Evolutionary conservation across 2,113 vertebrate genomes (phyloP).

Genomic region (Toxotes chatareus): DNA sequence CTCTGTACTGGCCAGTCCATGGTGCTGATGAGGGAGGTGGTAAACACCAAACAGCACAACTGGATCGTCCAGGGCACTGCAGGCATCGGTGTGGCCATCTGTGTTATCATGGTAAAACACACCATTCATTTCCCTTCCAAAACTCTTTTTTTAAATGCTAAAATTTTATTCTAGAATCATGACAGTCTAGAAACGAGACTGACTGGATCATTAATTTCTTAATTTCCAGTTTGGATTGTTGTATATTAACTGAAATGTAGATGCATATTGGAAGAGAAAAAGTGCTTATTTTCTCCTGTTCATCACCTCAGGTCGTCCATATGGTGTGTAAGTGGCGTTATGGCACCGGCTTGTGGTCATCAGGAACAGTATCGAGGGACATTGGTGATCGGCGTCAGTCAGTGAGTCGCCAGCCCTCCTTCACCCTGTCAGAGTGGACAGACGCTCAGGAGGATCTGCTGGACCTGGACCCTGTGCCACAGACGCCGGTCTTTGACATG

Average conservation of each 20-base stretch:
- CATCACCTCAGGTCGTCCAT: slow-evolving; percentile 84
- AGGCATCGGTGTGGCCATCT: slow-evolving; percentile 71
- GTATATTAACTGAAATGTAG: neutral
- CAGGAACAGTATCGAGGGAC: slow-evolving; percentile 57
- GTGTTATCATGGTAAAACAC: slow-evolving; percentile 74
- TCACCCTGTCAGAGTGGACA: slow-evolving; percentile 98
- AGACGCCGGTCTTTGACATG: slow-evolving; percentile 94
- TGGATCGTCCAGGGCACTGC: slow-evolving; percentile 76
- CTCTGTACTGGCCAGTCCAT: slow-evolving; percentile 57
- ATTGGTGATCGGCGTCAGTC: slow-evolving; percentile 93
- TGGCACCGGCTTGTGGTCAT: slow-evolving; percentile 69
- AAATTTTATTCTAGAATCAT: neutral
- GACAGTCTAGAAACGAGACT: neutral
- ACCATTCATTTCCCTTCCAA: neutral
- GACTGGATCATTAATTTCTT: neutral
- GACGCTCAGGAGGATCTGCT: slow-evolving; percentile 92
- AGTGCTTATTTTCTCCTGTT: neutral
- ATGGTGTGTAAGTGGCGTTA: slow-evolving; percentile 73
- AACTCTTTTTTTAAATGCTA: neutral
- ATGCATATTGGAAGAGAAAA: neutral
- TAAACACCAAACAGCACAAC: slow-evolving; percentile 67
- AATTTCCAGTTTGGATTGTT: neutral
- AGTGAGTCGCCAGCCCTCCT: slow-evolving; percentile 96
- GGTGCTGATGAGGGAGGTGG: slow-evolving; percentile 72
- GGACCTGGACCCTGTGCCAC: slow-evolving; percentile 90